A percentile compares a stretch with the other conserved stretches of the same genome.
phyloP scores from a whole-genome alignment of 2,113 vertebrate genomes.

The Xiphophorus maculatus region DNA sequence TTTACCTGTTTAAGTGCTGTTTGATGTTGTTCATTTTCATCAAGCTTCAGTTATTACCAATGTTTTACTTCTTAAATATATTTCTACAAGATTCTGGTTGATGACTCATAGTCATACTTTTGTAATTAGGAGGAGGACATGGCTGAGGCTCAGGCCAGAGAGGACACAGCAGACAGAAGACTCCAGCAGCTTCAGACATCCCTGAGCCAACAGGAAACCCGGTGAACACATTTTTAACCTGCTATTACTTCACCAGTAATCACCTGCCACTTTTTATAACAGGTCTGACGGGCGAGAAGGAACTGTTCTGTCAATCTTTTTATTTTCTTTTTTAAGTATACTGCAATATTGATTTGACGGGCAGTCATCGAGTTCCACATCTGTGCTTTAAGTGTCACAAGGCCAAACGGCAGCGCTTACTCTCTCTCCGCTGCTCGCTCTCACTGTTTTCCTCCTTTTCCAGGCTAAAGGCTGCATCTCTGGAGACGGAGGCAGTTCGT shows the following conservation, averaged over 20 bases:
- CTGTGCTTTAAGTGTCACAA: not conserved
- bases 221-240: constrained; percentile 72
- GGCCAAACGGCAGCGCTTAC: constrained; percentile 9
- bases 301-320: not conserved
- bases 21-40: not conserved
- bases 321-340: not conserved
- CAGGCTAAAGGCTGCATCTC: constrained; percentile 75
- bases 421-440: not conserved
- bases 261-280: not conserved
- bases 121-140: constrained; percentile 84
- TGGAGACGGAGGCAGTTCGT: constrained; percentile 82
- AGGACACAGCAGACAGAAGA: constrained; percentile 84
- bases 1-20: no score
- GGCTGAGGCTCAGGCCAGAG: constrained; percentile 81
- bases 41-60: not conserved
- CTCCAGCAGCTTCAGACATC: constrained; percentile 85
- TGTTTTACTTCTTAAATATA: not conserved
- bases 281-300: not conserved
- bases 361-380: constrained; percentile 11
- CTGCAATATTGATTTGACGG: constrained; percentile 8
- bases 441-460: not conserved
- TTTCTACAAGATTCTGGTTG: not conserved
- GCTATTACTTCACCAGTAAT: not conserved
- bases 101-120: not conserved
- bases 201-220: constrained; percentile 86